These are phyloP conservation scores for Apis florea DNA, from an alignment of 1,140 invertebrate species.

Conservation along the genomic window DNA sequence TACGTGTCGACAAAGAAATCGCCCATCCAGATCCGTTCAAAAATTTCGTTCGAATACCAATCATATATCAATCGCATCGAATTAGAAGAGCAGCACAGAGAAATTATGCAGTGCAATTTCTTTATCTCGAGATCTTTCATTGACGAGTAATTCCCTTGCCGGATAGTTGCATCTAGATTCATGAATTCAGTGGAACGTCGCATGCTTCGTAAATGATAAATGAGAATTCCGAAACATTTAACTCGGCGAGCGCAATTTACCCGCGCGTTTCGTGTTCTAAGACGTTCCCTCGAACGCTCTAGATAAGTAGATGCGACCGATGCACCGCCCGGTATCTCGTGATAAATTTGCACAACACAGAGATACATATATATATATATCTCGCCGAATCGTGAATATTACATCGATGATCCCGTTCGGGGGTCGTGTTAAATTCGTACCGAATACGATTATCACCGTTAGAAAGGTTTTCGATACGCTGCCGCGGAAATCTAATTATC, in stretches of 20 bases:
- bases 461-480: background rate
- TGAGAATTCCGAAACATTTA: conserved; percentile 45
- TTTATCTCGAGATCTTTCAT: background rate
- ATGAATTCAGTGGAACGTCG: conserved; percentile 14
- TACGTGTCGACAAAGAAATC: too few relatives aligned
- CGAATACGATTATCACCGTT: conserved; percentile 1
- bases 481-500: background rate
- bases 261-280: conserved; percentile 10
- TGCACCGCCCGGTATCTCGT: background rate
- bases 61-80: too few relatives aligned
- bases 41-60: too few relatives aligned
- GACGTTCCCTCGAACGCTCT: background rate
- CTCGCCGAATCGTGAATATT: background rate
- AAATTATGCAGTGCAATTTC: too few relatives aligned
- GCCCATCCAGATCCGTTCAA: too few relatives aligned
- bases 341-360: background rate
- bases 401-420: background rate
- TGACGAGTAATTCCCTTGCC: conserved; percentile 26
- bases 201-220: conserved; percentile 40
- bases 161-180: conserved; percentile 31
- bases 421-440: background rate
- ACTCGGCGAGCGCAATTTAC: conserved; percentile 18
- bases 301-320: background rate
- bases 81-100: too few relatives aligned
- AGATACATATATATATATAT: too few relatives aligned